These are phyloP conservation scores for Dryoscopus gambensis DNA, from an alignment of 2,113 vertebrate species.

Conservation along the genomic window DNA sequence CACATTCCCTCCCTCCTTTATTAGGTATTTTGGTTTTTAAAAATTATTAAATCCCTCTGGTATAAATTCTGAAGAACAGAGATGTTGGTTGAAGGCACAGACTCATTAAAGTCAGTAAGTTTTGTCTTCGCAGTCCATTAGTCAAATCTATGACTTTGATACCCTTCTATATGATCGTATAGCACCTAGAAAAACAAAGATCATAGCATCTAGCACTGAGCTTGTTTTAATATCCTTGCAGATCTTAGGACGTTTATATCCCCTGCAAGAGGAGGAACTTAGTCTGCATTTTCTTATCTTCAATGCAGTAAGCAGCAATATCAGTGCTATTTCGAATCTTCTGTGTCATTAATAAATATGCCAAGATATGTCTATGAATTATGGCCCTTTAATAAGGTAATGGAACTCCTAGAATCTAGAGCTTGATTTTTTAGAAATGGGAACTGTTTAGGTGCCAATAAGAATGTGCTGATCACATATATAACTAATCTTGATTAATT, in stretches of 20 bases:
- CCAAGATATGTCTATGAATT: slow-evolving; percentile 4
- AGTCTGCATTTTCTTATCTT: slow-evolving; percentile 17
- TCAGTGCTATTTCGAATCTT: not conserved
- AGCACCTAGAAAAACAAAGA: not conserved
- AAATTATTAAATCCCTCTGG: not conserved
- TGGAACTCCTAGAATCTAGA: not conserved
- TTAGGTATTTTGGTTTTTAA: not conserved
- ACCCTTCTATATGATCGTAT: not conserved
- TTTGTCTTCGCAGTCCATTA: not conserved
- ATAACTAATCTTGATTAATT: not conserved
- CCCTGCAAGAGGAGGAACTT: not conserved
- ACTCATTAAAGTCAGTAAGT: not conserved
- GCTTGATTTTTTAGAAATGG: not conserved
- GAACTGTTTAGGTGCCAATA: not conserved
- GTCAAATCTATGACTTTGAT: not conserved
- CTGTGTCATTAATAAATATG: slow-evolving; percentile 46
- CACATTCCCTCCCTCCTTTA: not conserved
- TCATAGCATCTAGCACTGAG: not conserved
- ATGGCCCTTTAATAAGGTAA: slow-evolving; percentile 34
- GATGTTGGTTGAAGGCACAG: not conserved
- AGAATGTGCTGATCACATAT: not conserved
- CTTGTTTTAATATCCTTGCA: not conserved
- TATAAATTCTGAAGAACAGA: not conserved
- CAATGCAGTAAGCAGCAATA: not conserved
- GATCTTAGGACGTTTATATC: not conserved